Evolutionary conservation across 92 coral and sea anemone genomes (phyloP), one percentile per base, ranked within the genome.

Genomic region (Epizoanthus scotinus): DNA sequence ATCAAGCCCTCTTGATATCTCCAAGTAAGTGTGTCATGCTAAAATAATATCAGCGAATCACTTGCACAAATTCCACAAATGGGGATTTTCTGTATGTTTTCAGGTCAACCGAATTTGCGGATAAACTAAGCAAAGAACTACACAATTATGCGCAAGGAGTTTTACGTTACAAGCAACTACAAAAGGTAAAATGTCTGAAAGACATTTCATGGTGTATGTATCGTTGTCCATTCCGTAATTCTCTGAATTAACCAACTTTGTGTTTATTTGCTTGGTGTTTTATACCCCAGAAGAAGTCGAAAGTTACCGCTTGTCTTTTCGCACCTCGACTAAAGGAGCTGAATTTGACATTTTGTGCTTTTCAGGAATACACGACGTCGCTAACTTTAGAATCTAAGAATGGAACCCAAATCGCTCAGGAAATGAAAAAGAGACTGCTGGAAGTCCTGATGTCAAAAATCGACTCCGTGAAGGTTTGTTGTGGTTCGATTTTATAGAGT

Each of bases 381-480:
- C 70, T 87, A 5, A 25, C 56, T 42, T 67, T 73, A 20, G 6
- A 20, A 19, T 15, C 8, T 38, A 87, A 84, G 84, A 21, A 88
- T 88, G 97, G 97, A 64, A n/a, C 57, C 6, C 62, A 18, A 22
- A 85, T 93, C 28, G 92, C 89, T 28, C 10, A 74, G 55, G 59
- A 74, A 47, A 90, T 90, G 97, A 88, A 78, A 63, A 12, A 19
- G 17, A 55, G 71, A 50, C 87, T 93, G 5, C 83, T 85, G 53
- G 28, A 12, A 26, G 82, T 88, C 40, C 82, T 93, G 87, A 62
- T 49, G 75, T 83, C 77, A 69, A 93, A 90, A 80, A 87, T 90
- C 66, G 80, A 90, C 24, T 87, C 97, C 13, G 84, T 93, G 49
- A 79, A 84, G 97, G 97, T 93, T 60, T 53, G 85, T 86, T 34